phyloP scores from a whole-genome alignment of 2,113 vertebrate species.

The Semnornis frantzii region DNA sequence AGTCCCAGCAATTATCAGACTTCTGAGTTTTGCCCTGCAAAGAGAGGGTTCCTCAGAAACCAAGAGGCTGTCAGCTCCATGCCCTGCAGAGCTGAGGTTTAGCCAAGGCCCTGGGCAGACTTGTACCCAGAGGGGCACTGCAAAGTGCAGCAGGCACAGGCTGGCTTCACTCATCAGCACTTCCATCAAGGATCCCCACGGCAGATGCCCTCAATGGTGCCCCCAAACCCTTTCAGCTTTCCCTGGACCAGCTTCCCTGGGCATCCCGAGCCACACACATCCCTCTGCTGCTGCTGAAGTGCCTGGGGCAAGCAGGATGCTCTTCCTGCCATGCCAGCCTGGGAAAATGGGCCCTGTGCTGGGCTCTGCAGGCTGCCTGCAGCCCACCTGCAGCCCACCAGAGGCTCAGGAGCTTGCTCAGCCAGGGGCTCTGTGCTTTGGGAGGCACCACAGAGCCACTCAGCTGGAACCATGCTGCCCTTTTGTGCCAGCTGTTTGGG shows the following conservation, averaged over 20 bases:
- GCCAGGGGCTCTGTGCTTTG: background rate
- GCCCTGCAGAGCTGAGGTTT: background rate
- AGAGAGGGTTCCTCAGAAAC: background rate
- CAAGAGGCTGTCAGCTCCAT: rapidly evolving
- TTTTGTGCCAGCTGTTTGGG: background rate
- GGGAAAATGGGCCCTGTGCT: rapidly evolving
- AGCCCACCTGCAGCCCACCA: background rate
- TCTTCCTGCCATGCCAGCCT: background rate
- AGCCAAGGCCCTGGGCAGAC: background rate
- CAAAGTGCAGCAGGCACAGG: background rate
- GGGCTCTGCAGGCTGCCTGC: background rate
- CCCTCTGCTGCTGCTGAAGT: background rate
- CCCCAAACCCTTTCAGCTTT: background rate
- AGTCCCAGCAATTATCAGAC: background rate
- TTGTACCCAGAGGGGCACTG: rapidly evolving
- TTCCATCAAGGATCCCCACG: background rate
- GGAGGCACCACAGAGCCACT: background rate
- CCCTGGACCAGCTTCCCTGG: background rate
- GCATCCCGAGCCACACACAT: rapidly evolving
- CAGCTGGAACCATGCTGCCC: background rate
- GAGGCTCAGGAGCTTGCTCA: rapidly evolving
- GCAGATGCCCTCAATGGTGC: background rate
- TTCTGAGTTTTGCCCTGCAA: background rate
- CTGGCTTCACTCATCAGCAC: background rate
- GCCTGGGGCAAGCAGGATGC: background rate